Conservation (phyloP, 2,888 invertebrate genomes). For the Trilocha varians region DNA sequence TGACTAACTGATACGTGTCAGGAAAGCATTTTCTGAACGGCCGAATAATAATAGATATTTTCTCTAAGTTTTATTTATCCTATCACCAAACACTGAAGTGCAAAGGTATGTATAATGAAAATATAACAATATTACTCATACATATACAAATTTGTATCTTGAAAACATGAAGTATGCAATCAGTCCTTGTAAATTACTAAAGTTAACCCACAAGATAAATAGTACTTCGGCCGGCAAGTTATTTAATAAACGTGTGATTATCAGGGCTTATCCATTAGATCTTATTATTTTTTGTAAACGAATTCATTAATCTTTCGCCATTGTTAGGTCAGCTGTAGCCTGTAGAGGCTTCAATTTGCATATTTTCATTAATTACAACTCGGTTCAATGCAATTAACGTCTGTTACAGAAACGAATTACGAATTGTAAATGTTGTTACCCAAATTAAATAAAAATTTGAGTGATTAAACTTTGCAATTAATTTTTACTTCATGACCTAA, state of each 20-base stretch:
- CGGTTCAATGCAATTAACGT: background rate
- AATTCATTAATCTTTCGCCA: conserved; percentile 56
- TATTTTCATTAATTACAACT: conserved; percentile 37
- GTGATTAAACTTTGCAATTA: conserved; percentile 12
- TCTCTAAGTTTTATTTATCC: no score
- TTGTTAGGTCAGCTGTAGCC: conserved; percentile 26
- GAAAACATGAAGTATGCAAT: no score
- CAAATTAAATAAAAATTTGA: background rate
- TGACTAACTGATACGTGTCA: no score
- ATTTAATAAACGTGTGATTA: background rate
- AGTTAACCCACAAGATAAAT: no score
- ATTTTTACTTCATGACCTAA: no score
- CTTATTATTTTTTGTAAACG: conserved; percentile 34
- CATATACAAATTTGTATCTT: no score
- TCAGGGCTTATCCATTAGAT: background rate
- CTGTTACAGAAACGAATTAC: background rate
- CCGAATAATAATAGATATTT: no score
- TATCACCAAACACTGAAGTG: no score
- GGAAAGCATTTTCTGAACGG: no score
- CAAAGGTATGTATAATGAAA: no score
- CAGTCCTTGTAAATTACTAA: no score
- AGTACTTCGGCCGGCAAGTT: background rate
- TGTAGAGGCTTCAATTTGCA: conserved; percentile 45
- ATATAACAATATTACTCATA: no score
- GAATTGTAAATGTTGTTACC: background rate